Evolutionary conservation across 1,140 invertebrate genomes (phyloP).

Genomic region (Microplitis demolitor): DNA sequence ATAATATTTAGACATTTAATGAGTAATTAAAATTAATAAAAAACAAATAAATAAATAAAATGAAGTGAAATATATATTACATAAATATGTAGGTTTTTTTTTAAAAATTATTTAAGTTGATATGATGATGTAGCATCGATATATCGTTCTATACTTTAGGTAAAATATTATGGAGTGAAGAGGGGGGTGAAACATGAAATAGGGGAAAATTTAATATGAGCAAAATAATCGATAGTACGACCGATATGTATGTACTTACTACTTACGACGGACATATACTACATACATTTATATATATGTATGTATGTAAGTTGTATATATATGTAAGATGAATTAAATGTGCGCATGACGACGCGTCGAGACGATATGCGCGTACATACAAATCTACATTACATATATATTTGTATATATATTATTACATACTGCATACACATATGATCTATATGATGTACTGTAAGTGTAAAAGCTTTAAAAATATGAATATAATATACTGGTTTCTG

Average conservation of each 20-base stretch:
- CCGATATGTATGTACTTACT: constrained; percentile 46
- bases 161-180: constrained; percentile 48
- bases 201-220: constrained; percentile 57
- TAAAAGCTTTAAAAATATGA: too few species aligned
- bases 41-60: too few species aligned
- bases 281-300: constrained; percentile 7
- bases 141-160: constrained; percentile 57
- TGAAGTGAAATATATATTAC: too few species aligned
- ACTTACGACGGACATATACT: constrained; percentile 1
- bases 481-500: too few species aligned
- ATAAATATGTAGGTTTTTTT: too few species aligned
- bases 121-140: constrained; percentile 59
- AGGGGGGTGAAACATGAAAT: constrained; percentile 32
- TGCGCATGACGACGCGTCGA: constrained; percentile 6
- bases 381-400: constrained; percentile 15
- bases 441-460: too few species aligned
- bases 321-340: neutral
- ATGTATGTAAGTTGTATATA: neutral
- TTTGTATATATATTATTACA: neutral
- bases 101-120: too few species aligned
- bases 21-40: too few species aligned
- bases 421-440: too few species aligned
- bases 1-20: too few species aligned
- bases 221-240: constrained; percentile 61
- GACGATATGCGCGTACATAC: neutral